Base-by-base conservation (phyloP, 2,113 vertebrate genomes). In the Phrynosoma blainvillii region DNA sequence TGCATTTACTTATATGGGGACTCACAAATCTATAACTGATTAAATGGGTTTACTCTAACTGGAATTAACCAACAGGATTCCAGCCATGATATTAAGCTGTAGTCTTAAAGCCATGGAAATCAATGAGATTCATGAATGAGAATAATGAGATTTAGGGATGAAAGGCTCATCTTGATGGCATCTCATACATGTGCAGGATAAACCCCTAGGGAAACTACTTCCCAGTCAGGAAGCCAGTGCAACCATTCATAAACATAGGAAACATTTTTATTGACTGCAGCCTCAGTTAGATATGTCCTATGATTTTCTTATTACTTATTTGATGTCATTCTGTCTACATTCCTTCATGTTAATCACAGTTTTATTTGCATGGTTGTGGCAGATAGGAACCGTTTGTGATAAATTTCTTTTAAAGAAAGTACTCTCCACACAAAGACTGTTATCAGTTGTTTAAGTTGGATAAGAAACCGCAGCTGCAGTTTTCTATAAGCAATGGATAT, bases 251-350 rank as follows among this genome's bases (percentile, higher is more conserved):
- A 73, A 87, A 47, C 76, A 84, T 84, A 0, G 1, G 62, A 89
- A 92, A 84, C 92, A 89, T 91, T 92, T 94, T 84, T 77, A 62
- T 82, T 95, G 90, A 93, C 85, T 81, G 92, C 90, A 91, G 90
- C 73, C 78, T 77, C 73, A 66, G 94, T 94, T 90, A 92, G 92
- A 92, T 93, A 93, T 88, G 14, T 2, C 42, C n/a, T 47, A 70
- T 76, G 84, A 59, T 47, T 76, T 70, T 13, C 56, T 21, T 16
- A 88, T 40, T 54, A 84, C 92, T 91, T 80, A 81, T 75, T 52
- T 81, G 27, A 2, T 93, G 84, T 82, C 92, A 79, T 94, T 82
- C 90, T 94, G 91, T 90, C 86, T 94, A 88, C 93, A 92, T 90
- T 89, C 90, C 93, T 91, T 92, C 92, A 92, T 92, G 70, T 0